phyloP scores from a whole-genome alignment of 1,140 invertebrate genomes.

The Formica selysi region DNA sequence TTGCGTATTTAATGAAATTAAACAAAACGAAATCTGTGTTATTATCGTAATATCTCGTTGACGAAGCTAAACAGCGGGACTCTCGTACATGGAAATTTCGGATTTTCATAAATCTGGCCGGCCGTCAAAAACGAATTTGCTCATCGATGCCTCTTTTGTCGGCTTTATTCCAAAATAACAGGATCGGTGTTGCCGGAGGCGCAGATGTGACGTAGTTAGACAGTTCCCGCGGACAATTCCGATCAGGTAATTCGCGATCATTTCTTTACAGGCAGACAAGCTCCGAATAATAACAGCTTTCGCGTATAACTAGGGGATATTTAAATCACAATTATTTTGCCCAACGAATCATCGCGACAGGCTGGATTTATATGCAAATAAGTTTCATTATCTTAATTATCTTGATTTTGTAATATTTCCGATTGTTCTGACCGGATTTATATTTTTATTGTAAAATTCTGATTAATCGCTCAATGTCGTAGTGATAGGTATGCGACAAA shows the following conservation, averaged over 20 bases:
- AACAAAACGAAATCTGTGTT: slow-evolving; percentile 32
- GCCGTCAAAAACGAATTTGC: slow-evolving; percentile 25
- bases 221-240: background rate
- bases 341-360: slow-evolving; percentile 36
- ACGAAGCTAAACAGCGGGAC: slow-evolving; percentile 18
- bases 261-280: slow-evolving; percentile 36
- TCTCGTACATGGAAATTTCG: background rate
- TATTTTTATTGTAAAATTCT: slow-evolving; percentile 32
- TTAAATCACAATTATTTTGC: slow-evolving; percentile 49
- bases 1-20: slow-evolving; percentile 43
- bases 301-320: slow-evolving; percentile 23
- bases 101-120: slow-evolving; percentile 25
- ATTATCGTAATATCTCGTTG: slow-evolving; percentile 40
- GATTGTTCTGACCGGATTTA: slow-evolving; percentile 24
- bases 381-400: slow-evolving; percentile 55
- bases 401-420: slow-evolving; percentile 57
- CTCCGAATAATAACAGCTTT: slow-evolving; percentile 41
- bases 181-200: background rate
- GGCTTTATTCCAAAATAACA: slow-evolving; percentile 1
- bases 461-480: slow-evolving; percentile 41
- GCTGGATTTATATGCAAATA: slow-evolving; percentile 54
- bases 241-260: slow-evolving; percentile 5
- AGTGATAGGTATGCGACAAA: background rate
- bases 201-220: slow-evolving; percentile 22
- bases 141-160: slow-evolving; percentile 11